Evolutionary conservation across 2,888 invertebrate species (phyloP).

Genomic region (Nycteola revayana): DNA sequence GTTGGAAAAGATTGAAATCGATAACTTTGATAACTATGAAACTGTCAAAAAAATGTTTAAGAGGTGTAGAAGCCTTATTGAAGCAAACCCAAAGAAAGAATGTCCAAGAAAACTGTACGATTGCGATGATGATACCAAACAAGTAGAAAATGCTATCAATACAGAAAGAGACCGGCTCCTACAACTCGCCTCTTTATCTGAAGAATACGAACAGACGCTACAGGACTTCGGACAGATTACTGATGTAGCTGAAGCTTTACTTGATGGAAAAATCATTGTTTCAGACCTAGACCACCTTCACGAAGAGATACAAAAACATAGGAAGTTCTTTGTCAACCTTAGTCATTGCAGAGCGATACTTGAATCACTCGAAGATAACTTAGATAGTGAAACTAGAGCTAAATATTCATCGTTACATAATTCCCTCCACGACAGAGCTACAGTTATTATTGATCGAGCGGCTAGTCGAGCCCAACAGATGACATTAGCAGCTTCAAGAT

Average conservation of each 20-base stretch:
- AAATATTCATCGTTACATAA: constrained; percentile 88
- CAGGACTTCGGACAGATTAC: constrained; percentile 94
- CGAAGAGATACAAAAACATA: constrained; percentile 94
- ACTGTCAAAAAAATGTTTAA: constrained; percentile 84
- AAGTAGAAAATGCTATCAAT: constrained; percentile 86
- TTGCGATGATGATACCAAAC: constrained; percentile 85
- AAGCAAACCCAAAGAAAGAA: constrained; percentile 86
- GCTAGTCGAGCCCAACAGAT: constrained; percentile 91
- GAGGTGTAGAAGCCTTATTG: constrained; percentile 83
- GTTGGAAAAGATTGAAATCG: constrained; percentile 86
- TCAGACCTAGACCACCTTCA: constrained; percentile 90
- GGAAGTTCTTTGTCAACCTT: constrained; percentile 93
- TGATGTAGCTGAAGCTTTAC: constrained; percentile 90
- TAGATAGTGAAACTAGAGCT: constrained; percentile 89
- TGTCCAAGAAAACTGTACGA: constrained; percentile 85
- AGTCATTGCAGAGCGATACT: constrained; percentile 93
- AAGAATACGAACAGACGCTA: constrained; percentile 94
- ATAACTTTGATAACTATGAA: constrained; percentile 84
- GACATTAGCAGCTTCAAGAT: constrained; percentile 92
- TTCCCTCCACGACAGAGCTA: constrained; percentile 89
- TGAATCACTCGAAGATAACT: constrained; percentile 91
- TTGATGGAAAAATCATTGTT: constrained; percentile 89
- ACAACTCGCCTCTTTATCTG: constrained; percentile 88
- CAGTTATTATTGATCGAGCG: constrained; percentile 89
- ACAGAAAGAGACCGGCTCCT: constrained; percentile 89